Base-by-base conservation (phyloP, 2,797 vertebrate species). In the Microchirus variegatus region DNA sequence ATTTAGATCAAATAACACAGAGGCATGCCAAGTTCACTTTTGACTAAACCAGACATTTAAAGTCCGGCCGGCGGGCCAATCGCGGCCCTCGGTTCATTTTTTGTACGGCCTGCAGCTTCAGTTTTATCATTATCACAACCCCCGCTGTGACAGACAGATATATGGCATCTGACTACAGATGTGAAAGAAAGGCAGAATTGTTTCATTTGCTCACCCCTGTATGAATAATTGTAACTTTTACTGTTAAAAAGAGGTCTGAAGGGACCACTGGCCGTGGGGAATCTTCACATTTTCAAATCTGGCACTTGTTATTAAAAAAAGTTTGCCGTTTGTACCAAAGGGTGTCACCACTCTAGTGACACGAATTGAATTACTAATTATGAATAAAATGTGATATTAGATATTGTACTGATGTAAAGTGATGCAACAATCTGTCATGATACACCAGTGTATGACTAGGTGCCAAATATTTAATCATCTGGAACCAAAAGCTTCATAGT, bases 401-500 rank as follows among this genome's bases (percentile, higher is more conserved):
- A 8, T 26, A 35, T 16, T 56, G 43, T 10, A 42, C 31, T 59
- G 18, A 75, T 64, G 31, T 42, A 9, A 16, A 62, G 19, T 17
- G 15, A 68, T 50, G 54, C 18, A 65, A 31, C 53, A 14, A 70
- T 58, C 17, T 59, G 46, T 19, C 50, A 50, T 53, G 36, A 62
- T 60, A 9, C 38, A 22, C 17, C 43, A 12, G 36, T 17, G 57
- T 59, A 53, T 2, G 8, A 70, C 45, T 38, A 51, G 53, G 36
- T 52, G 48, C 42, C 18, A 44, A 49, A 59, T 52, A 58, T 66
- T 67, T 59, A 66, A 82, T 73, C 40, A 77, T 63, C 46, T 63
- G 31, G 6, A 53, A 61, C 52, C 5, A 31, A 47, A 36, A 13
- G 10, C 51, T 72, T 50, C 47, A 66, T 67, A 3, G 14, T 68